These are phyloP conservation scores for Dicranocentrus wangi DNA, from an alignment of 2,888 invertebrate genomes.

Conservation along the genomic window DNA sequence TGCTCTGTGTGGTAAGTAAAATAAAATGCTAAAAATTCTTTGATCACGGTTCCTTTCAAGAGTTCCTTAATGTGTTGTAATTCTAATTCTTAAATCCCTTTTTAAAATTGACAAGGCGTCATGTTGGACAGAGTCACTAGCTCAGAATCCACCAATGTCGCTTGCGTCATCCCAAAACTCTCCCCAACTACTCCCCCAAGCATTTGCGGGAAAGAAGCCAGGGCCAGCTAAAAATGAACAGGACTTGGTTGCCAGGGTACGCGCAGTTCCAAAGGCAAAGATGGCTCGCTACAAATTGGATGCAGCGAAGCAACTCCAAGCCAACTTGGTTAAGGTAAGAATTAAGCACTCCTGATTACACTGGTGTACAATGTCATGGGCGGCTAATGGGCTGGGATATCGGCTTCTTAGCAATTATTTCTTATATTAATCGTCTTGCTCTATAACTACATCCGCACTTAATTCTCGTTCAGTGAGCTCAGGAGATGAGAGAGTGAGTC, in stretches of 20 bases:
- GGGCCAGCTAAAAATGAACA: slow-evolving; percentile 11
- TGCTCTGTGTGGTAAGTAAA: too few relatives aligned
- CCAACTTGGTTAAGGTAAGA: slow-evolving; percentile 57
- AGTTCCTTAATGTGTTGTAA: too few relatives aligned
- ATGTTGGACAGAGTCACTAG: slow-evolving; percentile 8
- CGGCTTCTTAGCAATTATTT: too few relatives aligned
- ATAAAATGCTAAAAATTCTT: too few relatives aligned
- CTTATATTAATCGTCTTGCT: too few relatives aligned
- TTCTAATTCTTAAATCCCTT: too few relatives aligned
- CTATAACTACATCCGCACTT: background rate
- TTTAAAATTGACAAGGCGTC: too few relatives aligned
- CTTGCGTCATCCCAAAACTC: slow-evolving; percentile 14
- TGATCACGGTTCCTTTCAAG: too few relatives aligned
- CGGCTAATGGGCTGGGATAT: too few relatives aligned
- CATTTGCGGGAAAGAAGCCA: background rate
- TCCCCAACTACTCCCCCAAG: background rate
- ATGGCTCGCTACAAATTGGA: slow-evolving; percentile 58
- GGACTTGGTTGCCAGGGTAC: slow-evolving; percentile 32
- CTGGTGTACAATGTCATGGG: too few relatives aligned
- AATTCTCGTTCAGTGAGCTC: too few relatives aligned
- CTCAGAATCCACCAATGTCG: background rate
- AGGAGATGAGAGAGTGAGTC: too few relatives aligned
- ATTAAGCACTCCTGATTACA: background rate
- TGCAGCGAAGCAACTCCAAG: slow-evolving; percentile 64
- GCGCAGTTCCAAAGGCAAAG: slow-evolving; percentile 46